Base-by-base conservation (phyloP, 2,113 vertebrate species). In the Garra rufa region DNA sequence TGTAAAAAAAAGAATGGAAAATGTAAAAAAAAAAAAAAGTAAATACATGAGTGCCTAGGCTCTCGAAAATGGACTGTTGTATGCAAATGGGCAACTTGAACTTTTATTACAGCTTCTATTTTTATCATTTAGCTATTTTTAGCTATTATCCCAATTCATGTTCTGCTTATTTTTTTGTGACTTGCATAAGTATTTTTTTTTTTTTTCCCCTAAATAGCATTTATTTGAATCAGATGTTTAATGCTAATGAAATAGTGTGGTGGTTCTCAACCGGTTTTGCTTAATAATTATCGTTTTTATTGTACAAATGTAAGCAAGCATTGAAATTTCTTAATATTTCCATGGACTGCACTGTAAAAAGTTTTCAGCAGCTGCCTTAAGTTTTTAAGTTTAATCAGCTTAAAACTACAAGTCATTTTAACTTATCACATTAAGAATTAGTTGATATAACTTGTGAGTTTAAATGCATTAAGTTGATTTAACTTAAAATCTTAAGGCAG, bases 1-100 rank as follows among this genome's bases (percentile, higher is more conserved):
- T 71, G 34, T 69, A 55, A 74, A 86, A 75, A n/a, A 46, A 48
- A 52, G 15, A 3, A 26, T 81, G 44, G 13, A 44, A 79, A 28
- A 28, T 59, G 11, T 14, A 10, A 65, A 78, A 9, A 24, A 14
- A 69, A 38, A 1, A 0, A 26, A 46, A 74, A 26, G 0, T 7
- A 3, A 26, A 46, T 19, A 17, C 9, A 69, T 28, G 46, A 19
- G 6, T 67, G 41, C 14, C 41, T 65, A 67, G 59, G 59, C 78
- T 46, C 41, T n/a, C 17, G 48, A 13, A 9, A 67, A 67, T 48
- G 43, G 17, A 67, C 78, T 48, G 41, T n/a, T 67, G 77, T 30
- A 48, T 65, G 77, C 59, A 65, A 65, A 44, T 44, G 9, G n/a
- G n/a, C 55, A 77, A 77, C 19, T 26, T 79, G 8, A 63, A 41